phyloP scores from a whole-genome alignment of 2,113 vertebrate species.

The Labeo rohita region DNA sequence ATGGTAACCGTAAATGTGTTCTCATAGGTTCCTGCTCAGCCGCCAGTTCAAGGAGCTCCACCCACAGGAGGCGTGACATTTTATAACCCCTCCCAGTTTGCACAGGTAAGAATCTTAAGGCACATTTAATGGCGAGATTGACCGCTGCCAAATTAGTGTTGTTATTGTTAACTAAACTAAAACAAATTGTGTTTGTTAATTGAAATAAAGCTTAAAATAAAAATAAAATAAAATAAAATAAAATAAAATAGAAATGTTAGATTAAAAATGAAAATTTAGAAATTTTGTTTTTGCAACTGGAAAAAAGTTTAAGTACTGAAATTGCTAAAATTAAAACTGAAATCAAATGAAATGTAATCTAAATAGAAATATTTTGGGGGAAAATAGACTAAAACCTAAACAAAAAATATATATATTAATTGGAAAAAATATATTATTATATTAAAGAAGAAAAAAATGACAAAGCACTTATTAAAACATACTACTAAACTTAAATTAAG shows the following conservation, averaged over 20 bases:
- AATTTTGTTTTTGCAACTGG: neutral
- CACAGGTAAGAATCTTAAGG: slow-evolving; percentile 78
- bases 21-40: slow-evolving; percentile 62
- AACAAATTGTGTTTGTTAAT: neutral
- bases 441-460: too few species aligned
- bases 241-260: neutral
- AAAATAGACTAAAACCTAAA: too few species aligned
- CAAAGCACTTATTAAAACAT: too few species aligned
- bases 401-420: too few species aligned
- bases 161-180: neutral
- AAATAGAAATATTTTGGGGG: neutral
- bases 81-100: slow-evolving; percentile 89
- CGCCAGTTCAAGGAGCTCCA: slow-evolving; percentile 62
- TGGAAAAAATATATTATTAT: too few species aligned
- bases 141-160: neutral
- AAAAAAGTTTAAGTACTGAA: neutral
- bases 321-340: neutral
- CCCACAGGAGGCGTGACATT: slow-evolving; percentile 80
- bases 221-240: neutral
- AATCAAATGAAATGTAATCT: neutral
- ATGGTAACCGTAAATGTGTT: slow-evolving; percentile 46
- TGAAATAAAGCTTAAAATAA: neutral
- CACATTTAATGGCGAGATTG: neutral
- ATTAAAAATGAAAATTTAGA: neutral
- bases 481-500: too few species aligned